Evolutionary conservation across 2,888 invertebrate species (phyloP).

Genomic region (Prosapia bicincta): DNA sequence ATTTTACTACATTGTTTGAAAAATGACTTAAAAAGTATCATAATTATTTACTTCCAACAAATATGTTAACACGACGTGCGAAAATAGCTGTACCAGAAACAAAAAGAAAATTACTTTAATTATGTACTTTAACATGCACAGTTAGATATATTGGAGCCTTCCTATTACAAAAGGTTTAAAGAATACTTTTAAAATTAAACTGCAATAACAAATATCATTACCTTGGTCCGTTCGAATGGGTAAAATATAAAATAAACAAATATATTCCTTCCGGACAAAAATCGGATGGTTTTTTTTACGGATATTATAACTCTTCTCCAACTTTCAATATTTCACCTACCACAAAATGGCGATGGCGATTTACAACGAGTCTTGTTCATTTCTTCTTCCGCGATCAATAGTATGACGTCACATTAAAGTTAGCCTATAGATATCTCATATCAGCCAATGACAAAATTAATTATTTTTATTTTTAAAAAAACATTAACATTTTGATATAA

Average conservation of each 20-base stretch:
- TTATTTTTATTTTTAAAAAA: too few relatives aligned
- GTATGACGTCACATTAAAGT: slow-evolving; percentile 48
- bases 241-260: slow-evolving; percentile 61
- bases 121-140: too few relatives aligned
- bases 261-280: slow-evolving; percentile 47
- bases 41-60: too few relatives aligned
- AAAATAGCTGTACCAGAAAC: too few relatives aligned
- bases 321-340: slow-evolving; percentile 44
- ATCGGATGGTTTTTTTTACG: slow-evolving; percentile 46
- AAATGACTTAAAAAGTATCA: too few relatives aligned
- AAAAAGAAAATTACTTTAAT: too few relatives aligned
- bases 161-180: slow-evolving; percentile 5
- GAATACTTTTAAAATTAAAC: not conserved
- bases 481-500: too few relatives aligned
- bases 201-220: slow-evolving; percentile 45
- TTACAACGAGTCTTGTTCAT: slow-evolving; percentile 47
- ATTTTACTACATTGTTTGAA: not conserved
- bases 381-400: slow-evolving; percentile 50
- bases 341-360: slow-evolving; percentile 49
- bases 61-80: too few relatives aligned
- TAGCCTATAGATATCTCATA: not conserved
- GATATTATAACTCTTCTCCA: slow-evolving; percentile 44
- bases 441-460: not conserved
- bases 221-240: slow-evolving; percentile 80
- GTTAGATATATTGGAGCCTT: too few relatives aligned